Evolutionary conservation across 2,113 vertebrate species (phyloP).

Genomic region (Zeus faber): DNA sequence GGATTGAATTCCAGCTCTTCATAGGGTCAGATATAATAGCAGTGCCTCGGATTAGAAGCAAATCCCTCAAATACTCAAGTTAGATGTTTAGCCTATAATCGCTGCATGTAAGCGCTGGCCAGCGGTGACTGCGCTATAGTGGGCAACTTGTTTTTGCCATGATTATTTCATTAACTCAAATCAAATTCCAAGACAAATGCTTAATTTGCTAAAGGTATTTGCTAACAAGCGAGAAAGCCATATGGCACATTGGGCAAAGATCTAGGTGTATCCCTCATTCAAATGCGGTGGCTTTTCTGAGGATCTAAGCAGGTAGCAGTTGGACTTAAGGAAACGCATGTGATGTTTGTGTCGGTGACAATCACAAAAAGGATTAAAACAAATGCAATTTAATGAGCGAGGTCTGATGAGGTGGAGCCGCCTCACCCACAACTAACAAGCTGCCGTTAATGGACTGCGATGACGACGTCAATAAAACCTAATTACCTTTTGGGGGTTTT

Average conservation of each 20-base stretch:
- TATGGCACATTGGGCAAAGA: too few species aligned
- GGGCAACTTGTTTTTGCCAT: too few species aligned
- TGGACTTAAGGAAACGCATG: neutral
- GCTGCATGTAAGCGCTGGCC: neutral
- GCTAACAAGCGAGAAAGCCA: too few species aligned
- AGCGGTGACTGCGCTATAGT: neutral
- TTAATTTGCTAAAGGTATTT: conserved; percentile 7
- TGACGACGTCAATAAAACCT: too few species aligned
- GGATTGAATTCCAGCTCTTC: neutral
- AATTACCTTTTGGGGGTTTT: too few species aligned
- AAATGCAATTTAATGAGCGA: neutral
- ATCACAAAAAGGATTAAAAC: conserved; percentile 2
- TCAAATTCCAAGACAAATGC: neutral
- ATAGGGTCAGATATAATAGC: conserved; percentile 2
- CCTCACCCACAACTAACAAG: too few species aligned
- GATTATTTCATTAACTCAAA: too few species aligned
- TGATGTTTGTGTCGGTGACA: neutral
- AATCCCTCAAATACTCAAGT: neutral
- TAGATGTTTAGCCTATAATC: conserved; percentile 6
- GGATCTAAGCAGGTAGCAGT: neutral
- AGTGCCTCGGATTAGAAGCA: neutral
- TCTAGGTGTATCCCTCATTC: too few species aligned
- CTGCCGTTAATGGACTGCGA: too few species aligned
- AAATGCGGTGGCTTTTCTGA: too few species aligned
- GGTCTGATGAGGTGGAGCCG: too few species aligned